Conservation (phyloP, 2,113 vertebrate genomes). For the Empidonax traillii region DNA sequence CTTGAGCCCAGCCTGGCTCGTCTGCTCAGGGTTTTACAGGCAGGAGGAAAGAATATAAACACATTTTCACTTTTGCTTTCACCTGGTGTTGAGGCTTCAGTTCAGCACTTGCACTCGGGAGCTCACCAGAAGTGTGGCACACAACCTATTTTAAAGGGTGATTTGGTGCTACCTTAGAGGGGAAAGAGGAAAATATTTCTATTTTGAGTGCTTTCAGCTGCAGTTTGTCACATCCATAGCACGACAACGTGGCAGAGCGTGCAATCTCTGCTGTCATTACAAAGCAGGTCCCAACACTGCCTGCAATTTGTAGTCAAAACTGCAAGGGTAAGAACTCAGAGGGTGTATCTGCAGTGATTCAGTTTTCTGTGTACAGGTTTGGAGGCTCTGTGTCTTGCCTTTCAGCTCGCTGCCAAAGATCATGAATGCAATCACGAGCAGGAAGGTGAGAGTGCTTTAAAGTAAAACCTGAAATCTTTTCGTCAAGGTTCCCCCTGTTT, state of each 20-base stretch:
- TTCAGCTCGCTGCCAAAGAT: neutral
- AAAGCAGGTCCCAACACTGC: neutral
- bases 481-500: neutral
- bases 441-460: neutral
- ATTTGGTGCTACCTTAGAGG: neutral
- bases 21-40: neutral
- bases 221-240: neutral
- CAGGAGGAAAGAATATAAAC: neutral
- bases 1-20: rapidly evolving
- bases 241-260: neutral
- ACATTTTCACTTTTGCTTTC: neutral
- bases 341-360: neutral
- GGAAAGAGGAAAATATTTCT: neutral
- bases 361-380: neutral
- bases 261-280: neutral
- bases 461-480: neutral
- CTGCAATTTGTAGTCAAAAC: neutral
- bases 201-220: neutral
- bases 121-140: neutral
- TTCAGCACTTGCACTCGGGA: neutral
- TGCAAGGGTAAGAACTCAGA: neutral
- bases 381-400: neutral
- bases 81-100: neutral
- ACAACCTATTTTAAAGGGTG: neutral
- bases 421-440: neutral